phyloP scores from a whole-genome alignment of 2,888 invertebrate genomes.

The Callyntrura guangdongensis region DNA sequence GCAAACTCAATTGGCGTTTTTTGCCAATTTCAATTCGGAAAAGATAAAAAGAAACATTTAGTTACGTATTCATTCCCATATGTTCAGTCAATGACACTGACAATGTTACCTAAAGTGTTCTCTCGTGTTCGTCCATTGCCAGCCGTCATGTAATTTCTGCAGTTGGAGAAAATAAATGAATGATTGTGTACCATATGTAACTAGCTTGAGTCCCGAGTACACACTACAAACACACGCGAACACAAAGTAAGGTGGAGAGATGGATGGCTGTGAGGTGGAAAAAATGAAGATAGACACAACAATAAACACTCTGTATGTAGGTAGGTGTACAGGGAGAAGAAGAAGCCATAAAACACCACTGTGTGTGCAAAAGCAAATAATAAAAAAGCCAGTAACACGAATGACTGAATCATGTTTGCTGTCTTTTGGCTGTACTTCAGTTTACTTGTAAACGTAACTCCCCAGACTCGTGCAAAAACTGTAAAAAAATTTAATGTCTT shows the following conservation, averaged over 20 bases:
- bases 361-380: constrained; percentile 47
- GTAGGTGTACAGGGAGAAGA: not conserved
- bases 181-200: too few species aligned
- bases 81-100: constrained; percentile 42
- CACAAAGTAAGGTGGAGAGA: not conserved
- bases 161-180: constrained; percentile 2
- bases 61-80: not conserved
- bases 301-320: constrained; percentile 48
- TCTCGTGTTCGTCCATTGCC: constrained; percentile 13
- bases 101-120: constrained; percentile 17
- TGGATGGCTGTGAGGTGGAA: constrained; percentile 24
- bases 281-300: constrained; percentile 50
- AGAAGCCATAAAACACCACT: constrained; percentile 10
- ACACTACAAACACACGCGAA: not conserved
- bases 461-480: constrained; percentile 18
- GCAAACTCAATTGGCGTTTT: not conserved
- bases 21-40: constrained; percentile 13
- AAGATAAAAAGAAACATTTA: constrained; percentile 10
- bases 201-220: not conserved
- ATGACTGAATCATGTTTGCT: constrained; percentile 3
- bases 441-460: not conserved
- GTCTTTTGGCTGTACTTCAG: constrained; percentile 17
- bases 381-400: constrained; percentile 8
- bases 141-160: constrained; percentile 1
- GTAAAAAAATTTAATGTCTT: constrained; percentile 40